phyloP scores from a whole-genome alignment of 1,140 invertebrate species.

The Dolichoris vasculosae region DNA sequence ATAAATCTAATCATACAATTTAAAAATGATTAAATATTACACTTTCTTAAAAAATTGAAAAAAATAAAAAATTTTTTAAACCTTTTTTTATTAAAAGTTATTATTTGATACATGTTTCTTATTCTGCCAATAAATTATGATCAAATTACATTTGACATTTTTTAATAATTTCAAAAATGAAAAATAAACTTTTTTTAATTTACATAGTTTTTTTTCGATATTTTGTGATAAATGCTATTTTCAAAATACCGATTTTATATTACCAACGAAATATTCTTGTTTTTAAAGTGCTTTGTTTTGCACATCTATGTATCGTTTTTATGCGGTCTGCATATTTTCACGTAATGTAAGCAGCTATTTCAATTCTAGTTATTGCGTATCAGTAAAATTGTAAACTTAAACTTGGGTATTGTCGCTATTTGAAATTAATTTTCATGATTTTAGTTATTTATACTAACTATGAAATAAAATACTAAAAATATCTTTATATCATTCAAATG shows the following conservation, averaged over 20 bases:
- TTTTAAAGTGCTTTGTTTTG: neutral
- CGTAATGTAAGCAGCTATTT: neutral
- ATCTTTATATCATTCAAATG: neutral
- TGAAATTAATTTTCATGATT: neutral
- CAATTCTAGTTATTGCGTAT: neutral
- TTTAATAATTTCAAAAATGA: too few relatives aligned
- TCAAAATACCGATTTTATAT: neutral
- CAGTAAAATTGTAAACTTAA: neutral
- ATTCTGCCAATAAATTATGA: too few relatives aligned
- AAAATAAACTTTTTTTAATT: neutral
- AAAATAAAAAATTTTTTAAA: too few relatives aligned
- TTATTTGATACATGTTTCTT: too few relatives aligned
- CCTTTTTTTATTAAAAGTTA: too few relatives aligned
- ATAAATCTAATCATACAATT: too few relatives aligned
- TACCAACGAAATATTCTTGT: neutral
- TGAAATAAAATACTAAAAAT: neutral
- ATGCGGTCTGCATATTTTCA: neutral
- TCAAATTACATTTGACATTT: too few relatives aligned
- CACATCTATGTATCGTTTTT: neutral
- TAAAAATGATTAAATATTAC: too few relatives aligned
- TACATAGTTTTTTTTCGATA: neutral
- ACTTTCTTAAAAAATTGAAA: too few relatives aligned
- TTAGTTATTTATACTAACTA: neutral
- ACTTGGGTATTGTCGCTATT: neutral
- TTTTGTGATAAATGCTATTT: neutral